Base-by-base conservation (phyloP, 2,113 vertebrate species). In the Campylomormyrus numenius region DNA sequence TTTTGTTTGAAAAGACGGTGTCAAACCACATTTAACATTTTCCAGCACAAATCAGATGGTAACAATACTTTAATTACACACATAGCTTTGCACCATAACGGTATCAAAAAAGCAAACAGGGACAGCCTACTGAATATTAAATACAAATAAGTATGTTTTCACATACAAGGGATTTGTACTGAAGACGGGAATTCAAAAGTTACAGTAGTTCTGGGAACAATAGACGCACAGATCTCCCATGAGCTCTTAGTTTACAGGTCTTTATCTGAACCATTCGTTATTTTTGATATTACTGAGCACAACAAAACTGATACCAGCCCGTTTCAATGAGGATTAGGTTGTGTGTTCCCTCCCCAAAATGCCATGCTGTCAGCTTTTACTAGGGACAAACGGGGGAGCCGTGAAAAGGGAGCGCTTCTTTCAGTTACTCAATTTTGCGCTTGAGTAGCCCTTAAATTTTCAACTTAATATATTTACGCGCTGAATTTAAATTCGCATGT, bases 251-350 rank as follows among this genome's bases (percentile, higher is more conserved):
- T 24, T 48, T 85, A 85, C 83, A 48, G 83, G 39, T 85, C 39
- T 45, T 42, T 46, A 48, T 85, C 42, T 46, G 45, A 45, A 46
- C 42, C 45, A 48, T 85, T 85, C 19, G 8, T 48, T 21, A 46
- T 85, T 83, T 46, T n/a, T 85, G 83, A 85, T 46, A 45, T n/a
- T 48, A 85, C 83, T 46, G 83, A 85, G 74, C 74, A 80, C 31
- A 80, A 80, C 74, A 80, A 80, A 42, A 39, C 3, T 80, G 74
- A 70, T 70, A 70, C n/a, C 62, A 70, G 62, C 62, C n/a, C 3
- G 7, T 70, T 70, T 70, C 62, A 31, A 70, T 13, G 62, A 27
- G 62, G 62, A 62, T 62, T 62, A n/a, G 66, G 66, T 74, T 0
- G 1, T 35, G 66, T 74, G n/a, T 74, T 74, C 66, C n/a, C 66